Base-by-base conservation (phyloP, 1,140 invertebrate species). In the Asbolus verrucosus region DNA sequence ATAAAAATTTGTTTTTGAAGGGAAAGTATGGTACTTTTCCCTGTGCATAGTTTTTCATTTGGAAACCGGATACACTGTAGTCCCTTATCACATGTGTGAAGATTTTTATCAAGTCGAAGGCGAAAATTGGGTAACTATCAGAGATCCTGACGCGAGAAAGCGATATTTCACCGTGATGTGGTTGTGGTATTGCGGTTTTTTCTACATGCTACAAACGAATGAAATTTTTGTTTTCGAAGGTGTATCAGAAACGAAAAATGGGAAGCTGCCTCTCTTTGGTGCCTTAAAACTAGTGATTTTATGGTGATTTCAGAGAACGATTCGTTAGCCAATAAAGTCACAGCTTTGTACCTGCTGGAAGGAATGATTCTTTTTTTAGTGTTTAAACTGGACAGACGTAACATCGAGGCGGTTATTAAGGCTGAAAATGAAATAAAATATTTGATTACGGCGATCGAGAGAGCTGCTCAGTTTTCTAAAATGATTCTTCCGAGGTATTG, bases 1-100 rank as follows among this genome's bases (percentile, higher is more conserved):
- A 50, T 6, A 16, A 59, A 14, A 60, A 11, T 68, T 13, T 24
- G 2, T 38, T 11, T 59, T 72, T 75, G 1, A 16, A 78, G 77
- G 71, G 33, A 72, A 54, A 65, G 69, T 72, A 15, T 86, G 85
- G 85, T 87, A 84, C 70, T 83, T 83, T 69, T 80, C 83, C 0
- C 72, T 84, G 2, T 83, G 83, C 46, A 70, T 84, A 1, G 81
- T 82, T 30, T 70, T 85, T n/a, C 79, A 85, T 46, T 71, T 87
- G 36, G 85, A 86, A 62, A 81, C 82, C 0, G 84, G 85, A 0
- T 78, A 84, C 6, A 75, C 78, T 1, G 65, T 85, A 2, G 66
- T 73, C 15, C 73, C 78, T 0, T 74, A 73, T 39, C 54, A 66
- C 1, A 30, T 61, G 14, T 82, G 79, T 33, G 77, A 81, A 24